A percentile compares a stretch with the other conserved stretches of the same genome.
Evolutionary conservation across 2,797 vertebrate genomes (phyloP).

Genomic region (Notamacropus eugenii): DNA sequence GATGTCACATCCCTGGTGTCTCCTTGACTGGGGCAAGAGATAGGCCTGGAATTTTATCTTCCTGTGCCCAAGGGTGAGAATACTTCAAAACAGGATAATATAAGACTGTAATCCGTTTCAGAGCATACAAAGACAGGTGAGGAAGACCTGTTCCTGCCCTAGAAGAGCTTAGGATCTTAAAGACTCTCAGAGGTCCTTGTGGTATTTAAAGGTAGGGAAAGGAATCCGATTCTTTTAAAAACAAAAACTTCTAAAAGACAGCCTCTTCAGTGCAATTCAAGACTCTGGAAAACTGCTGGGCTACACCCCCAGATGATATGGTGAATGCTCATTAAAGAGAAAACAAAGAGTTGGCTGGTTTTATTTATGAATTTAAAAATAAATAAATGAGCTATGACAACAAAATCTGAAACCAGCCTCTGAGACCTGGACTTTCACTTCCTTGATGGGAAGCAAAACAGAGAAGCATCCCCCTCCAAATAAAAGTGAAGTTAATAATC

Average conservation of each 20-base stretch:
- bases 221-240: not conserved
- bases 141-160: not conserved
- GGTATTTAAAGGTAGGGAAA: not conserved
- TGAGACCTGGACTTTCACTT: conserved; percentile 85
- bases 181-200: not conserved
- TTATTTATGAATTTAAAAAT: conserved; percentile 81
- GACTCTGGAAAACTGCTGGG: conserved; percentile 58
- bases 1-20: not conserved
- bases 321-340: conserved; percentile 72
- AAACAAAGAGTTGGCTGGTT: conserved; percentile 79
- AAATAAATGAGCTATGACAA: conserved; percentile 84
- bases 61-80: not conserved
- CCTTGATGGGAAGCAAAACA: conserved; percentile 86
- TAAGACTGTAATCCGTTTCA: not conserved
- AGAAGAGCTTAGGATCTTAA: not conserved
- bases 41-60: not conserved
- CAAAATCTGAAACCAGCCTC: conserved; percentile 82
- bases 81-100: not conserved
- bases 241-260: not conserved
- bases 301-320: conserved; percentile 72
- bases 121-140: not conserved
- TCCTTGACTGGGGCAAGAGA: not conserved
- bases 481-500: conserved; percentile 88
- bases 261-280: not conserved
- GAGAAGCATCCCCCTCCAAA: conserved; percentile 87